Evolutionary conservation across 2,113 vertebrate species (phyloP).

Genomic region (Rhinopomastus cyanomelas): DNA sequence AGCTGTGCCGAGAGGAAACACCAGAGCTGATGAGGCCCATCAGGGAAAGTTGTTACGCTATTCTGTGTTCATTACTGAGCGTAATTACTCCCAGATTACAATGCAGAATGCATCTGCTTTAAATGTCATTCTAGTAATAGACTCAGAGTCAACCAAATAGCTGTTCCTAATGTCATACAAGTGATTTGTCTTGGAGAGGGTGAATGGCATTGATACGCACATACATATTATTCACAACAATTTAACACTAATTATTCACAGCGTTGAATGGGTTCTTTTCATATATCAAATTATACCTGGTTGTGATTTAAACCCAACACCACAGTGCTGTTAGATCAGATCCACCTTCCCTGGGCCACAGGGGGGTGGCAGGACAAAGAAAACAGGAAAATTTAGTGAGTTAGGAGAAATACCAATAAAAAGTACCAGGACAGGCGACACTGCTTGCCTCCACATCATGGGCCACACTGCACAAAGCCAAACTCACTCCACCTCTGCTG

Average conservation of each 20-base stretch:
- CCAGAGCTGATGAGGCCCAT: conserved; percentile 1
- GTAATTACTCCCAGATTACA: conserved; percentile 50
- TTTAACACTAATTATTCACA: background rate
- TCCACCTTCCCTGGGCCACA: no score
- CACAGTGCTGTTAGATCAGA: no score
- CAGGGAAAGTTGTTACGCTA: conserved; percentile 9
- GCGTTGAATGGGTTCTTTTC: background rate
- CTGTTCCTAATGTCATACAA: conserved; percentile 12
- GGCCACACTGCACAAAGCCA: no score
- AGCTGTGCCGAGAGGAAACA: conserved; percentile 38
- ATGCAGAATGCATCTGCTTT: conserved; percentile 38
- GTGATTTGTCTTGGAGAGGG: conserved; percentile 14
- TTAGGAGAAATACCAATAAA: no score
- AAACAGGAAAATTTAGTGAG: no score
- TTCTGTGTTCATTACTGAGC: conserved; percentile 37
- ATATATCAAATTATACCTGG: background rate
- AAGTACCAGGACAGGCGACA: no score
- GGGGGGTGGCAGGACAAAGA: no score
- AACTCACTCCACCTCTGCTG: no score
- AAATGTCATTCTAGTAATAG: conserved; percentile 35
- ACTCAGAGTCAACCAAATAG: background rate
- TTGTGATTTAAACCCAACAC: no score
- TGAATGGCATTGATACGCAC: background rate
- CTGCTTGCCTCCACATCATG: no score
- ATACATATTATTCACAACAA: background rate